Percentiles rank a stretch among this genome's conserved stretches.
Evolutionary conservation across 1,140 invertebrate species (phyloP).

Genomic region (Atta cephalotes): DNA sequence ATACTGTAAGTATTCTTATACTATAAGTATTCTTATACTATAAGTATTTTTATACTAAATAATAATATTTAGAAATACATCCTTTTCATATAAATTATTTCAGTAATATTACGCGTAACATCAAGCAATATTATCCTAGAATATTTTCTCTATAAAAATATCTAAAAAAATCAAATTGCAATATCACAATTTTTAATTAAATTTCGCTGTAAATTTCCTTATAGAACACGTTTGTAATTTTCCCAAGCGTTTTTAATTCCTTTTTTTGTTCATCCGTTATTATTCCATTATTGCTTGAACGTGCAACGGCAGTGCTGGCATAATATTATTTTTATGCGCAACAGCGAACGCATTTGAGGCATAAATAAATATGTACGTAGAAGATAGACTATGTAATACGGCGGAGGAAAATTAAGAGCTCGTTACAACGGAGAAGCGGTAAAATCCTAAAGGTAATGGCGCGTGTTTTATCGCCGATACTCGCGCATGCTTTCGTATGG

Average conservation of each 20-base stretch:
- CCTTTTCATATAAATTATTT: neutral
- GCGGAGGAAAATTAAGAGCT: conserved; percentile 67
- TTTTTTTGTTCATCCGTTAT: conserved; percentile 30
- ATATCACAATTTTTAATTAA: conserved; percentile 35
- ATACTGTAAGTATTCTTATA: too few species aligned
- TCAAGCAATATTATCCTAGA: neutral
- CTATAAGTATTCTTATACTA: too few species aligned
- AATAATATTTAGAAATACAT: neutral
- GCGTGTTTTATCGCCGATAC: conserved; percentile 57
- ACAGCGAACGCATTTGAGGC: conserved; percentile 27
- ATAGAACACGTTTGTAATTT: conserved; percentile 23
- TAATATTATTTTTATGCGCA: conserved; percentile 46
- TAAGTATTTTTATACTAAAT: neutral
- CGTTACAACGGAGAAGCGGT: conserved; percentile 59
- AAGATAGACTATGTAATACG: conserved; percentile 48
- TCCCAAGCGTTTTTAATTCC: conserved; percentile 25
- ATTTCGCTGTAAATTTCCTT: conserved; percentile 18
- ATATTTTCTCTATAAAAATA: neutral
- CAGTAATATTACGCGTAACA: neutral
- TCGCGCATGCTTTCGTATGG: conserved; percentile 41
- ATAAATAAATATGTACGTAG: conserved; percentile 54
- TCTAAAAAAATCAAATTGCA: neutral
- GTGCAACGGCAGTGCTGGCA: conserved; percentile 15
- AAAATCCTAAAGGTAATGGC: conserved; percentile 64
- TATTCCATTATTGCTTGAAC: conserved; percentile 37